These are phyloP conservation scores for Apistogramma diplotaenia DNA, from an alignment of 2,113 vertebrate genomes.

Conservation along the genomic window DNA sequence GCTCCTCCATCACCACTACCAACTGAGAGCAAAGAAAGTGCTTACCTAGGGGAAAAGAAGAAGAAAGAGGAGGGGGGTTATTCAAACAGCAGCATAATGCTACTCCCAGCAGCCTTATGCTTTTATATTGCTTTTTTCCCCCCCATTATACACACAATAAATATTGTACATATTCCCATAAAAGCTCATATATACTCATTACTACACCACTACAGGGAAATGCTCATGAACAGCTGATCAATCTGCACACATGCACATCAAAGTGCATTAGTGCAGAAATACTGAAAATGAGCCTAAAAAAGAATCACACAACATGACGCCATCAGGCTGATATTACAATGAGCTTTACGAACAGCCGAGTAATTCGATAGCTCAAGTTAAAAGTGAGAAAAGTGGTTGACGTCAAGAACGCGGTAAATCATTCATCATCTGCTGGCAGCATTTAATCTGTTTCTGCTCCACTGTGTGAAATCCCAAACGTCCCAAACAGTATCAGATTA, in stretches of 20 bases:
- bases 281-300: neutral
- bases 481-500: neutral
- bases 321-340: neutral
- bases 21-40: constrained; percentile 64
- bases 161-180: neutral
- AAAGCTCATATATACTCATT: neutral
- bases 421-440: neutral
- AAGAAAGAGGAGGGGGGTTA: constrained; percentile 19
- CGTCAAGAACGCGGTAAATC: neutral
- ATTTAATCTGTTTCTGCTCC: neutral
- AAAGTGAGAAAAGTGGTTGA: neutral
- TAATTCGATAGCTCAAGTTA: neutral
- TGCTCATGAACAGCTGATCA: neutral
- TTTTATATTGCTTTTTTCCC: neutral
- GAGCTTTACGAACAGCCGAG: neutral
- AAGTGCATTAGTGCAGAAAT: neutral
- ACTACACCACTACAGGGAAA: neutral
- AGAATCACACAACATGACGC: neutral
- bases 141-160: neutral
- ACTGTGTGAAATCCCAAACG: neutral
- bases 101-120: neutral
- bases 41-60: constrained; percentile 75
- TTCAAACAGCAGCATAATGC: constrained; percentile 27
- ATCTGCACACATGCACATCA: neutral
- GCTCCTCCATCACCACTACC: constrained; percentile 53